Base-by-base conservation (phyloP, 2,888 invertebrate genomes). In the Notocelia uddmanniana region DNA sequence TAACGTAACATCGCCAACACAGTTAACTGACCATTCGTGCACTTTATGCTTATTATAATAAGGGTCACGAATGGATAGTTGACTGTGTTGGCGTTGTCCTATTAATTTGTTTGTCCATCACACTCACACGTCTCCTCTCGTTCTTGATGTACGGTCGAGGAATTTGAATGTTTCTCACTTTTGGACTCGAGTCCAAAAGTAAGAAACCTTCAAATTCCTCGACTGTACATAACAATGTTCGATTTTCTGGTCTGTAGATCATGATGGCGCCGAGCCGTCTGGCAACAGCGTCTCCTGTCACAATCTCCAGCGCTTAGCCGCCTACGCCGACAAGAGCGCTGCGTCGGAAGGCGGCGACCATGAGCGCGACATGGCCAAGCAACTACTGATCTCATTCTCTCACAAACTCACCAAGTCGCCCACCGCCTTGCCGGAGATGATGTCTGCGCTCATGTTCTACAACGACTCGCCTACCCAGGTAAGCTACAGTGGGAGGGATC, bases 201-300 rank as follows among this genome's bases (percentile, higher is more conserved):
- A n/a, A n/a, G n/a, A n/a, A n/a, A n/a, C n/a, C n/a, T n/a, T n/a
- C n/a, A n/a, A n/a, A n/a, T n/a, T 31, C 31, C 31, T 31, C 31
- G 5, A 26, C 26, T 5, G 26, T 26, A 5, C 26, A 5, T 31
- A 9, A 6, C 31, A 8, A 31, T 9, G 11, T 50, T 19, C 10
- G 26, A 52, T 15, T 34, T 45, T 11, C 6, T 45, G 2, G 50
- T 75, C 78, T 79, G 1, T 86, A 98, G 98, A 98, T 86, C 97
- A 98, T 89, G 99, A 99, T 85, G 98, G 98, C 15, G 98, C 98
- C 0, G 98, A 99, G 84, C 99, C 99, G 0, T 97, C 97, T 50
- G 97, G 98, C 41, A 99, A 99, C 87, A 98, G 98, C 57, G 96
- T 98, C 0, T 94, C 98, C 0, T 96, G 97, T 21, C 95, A 95